Percentiles rank a stretch among this genome's conserved stretches.
Evolutionary conservation across 2,888 invertebrate species (phyloP).

Genomic region (Cryptocephalus primarius): DNA sequence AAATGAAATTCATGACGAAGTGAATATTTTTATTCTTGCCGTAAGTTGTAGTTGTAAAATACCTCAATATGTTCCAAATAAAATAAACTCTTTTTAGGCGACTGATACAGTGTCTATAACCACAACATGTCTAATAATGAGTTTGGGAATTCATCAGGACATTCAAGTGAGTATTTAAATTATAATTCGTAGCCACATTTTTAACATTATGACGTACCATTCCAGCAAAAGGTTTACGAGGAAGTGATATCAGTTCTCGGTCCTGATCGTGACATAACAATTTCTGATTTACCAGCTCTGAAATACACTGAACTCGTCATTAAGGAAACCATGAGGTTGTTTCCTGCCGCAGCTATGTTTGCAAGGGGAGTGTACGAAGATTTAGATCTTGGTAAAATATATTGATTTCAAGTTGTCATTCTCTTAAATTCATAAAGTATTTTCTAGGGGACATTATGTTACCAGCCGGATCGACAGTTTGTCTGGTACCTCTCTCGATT

Average conservation of each 20-base stretch:
- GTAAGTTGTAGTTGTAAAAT: too few relatives aligned
- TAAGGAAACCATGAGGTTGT: conserved; percentile 12
- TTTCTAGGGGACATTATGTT: background rate
- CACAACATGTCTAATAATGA: too few relatives aligned
- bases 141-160: too few relatives aligned
- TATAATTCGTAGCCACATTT: too few relatives aligned
- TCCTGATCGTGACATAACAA: background rate
- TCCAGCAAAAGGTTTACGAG: background rate
- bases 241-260: conserved; percentile 2
- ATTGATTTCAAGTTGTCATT: too few relatives aligned
- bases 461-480: background rate
- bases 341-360: conserved; percentile 7
- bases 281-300: conserved; percentile 6
- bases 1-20: too few relatives aligned
- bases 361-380: conserved; percentile 1
- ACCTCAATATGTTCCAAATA: too few relatives aligned
- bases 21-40: too few relatives aligned
- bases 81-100: too few relatives aligned
- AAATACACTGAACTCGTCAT: conserved; percentile 11
- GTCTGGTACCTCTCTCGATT: background rate
- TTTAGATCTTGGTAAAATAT: conserved; percentile 11
- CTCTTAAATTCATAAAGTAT: background rate
- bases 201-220: background rate
- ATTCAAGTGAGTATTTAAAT: too few relatives aligned
- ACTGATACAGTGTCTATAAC: too few relatives aligned